Percentiles rank a stretch among this genome's conserved stretches.
phyloP scores from a whole-genome alignment of 2,113 vertebrate genomes.

The Variabilichromis moorii region DNA sequence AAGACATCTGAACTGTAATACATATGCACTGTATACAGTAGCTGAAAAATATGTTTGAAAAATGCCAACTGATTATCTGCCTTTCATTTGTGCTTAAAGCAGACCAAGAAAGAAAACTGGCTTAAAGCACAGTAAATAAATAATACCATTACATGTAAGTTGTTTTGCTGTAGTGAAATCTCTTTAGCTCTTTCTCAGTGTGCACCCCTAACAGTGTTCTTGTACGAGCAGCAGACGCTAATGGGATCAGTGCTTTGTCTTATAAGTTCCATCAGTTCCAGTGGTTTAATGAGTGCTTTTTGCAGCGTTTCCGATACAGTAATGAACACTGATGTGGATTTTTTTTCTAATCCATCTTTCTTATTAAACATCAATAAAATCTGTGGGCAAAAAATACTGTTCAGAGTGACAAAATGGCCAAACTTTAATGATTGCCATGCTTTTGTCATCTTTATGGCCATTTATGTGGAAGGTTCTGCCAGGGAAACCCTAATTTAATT shows the following conservation, averaged over 20 bases:
- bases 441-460: conserved; percentile 39
- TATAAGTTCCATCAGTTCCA: background rate
- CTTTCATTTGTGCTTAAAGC: background rate
- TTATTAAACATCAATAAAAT: conserved; percentile 21
- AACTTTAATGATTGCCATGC: conserved; percentile 33
- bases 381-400: background rate
- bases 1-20: background rate
- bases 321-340: background rate
- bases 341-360: background rate
- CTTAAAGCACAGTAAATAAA: background rate
- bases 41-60: background rate
- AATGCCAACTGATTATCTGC: background rate
- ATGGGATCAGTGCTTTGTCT: background rate
- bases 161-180: background rate
- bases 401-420: conserved; percentile 9
- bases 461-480: conserved; percentile 16
- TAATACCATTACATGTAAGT: background rate
- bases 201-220: background rate
- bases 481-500: conserved; percentile 26
- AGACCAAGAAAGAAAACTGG: background rate
- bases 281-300: background rate
- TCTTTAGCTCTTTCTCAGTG: background rate
- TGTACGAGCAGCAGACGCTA: background rate
- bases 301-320: background rate
- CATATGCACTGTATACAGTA: background rate